These are phyloP conservation scores for Syndactyla subalaris DNA, from an alignment of 2,797 vertebrate species.

Conservation along the genomic window DNA sequence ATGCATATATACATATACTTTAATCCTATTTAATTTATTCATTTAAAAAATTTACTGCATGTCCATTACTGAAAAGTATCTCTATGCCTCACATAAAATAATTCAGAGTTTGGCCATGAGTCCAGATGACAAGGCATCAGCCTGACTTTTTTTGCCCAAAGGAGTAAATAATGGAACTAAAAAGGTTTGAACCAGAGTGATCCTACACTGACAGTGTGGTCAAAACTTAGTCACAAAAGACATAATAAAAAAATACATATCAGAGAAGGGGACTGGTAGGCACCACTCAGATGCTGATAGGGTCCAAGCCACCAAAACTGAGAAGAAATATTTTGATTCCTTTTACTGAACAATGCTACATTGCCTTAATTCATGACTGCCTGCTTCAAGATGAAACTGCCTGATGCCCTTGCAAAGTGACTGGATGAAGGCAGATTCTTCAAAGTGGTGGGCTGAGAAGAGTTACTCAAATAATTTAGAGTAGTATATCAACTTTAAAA, in stretches of 20 bases:
- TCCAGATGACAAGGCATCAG: not conserved
- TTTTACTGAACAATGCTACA: not conserved
- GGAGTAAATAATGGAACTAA: not conserved
- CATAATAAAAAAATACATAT: not conserved
- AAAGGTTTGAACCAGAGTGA: not conserved
- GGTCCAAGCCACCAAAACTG: not conserved
- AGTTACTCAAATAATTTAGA: not conserved
- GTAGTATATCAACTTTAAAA: not conserved
- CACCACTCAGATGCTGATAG: not conserved
- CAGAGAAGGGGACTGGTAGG: not conserved
- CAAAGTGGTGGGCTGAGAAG: not conserved
- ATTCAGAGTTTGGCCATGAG: not conserved
- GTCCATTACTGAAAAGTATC: not conserved
- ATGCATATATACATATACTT: not conserved
- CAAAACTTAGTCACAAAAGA: not conserved
- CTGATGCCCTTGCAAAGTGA: not conserved
- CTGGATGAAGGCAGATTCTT: not conserved
- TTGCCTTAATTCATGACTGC: not conserved
- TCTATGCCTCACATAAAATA: not conserved
- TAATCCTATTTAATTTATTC: not conserved
- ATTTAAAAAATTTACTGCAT: not conserved
- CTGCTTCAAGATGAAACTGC: not conserved
- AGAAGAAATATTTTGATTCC: not conserved
- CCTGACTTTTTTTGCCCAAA: not conserved
- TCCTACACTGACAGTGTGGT: not conserved